Percentiles rank a stretch among this genome's conserved stretches.
phyloP scores from a whole-genome alignment of 2,797 vertebrate genomes.

The Sternotherus odoratus region DNA sequence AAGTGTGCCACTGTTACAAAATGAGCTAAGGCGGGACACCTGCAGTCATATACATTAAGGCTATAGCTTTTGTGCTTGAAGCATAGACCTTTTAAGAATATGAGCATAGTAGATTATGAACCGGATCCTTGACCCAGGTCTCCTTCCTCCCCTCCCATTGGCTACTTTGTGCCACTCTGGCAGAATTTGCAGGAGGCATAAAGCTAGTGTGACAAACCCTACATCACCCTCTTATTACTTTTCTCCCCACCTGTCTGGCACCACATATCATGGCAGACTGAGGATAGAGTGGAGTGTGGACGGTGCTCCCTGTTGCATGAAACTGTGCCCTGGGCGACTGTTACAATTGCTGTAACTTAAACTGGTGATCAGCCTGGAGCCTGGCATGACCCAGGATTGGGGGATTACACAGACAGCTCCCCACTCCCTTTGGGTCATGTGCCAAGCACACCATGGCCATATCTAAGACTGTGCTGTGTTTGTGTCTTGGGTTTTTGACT shows the following conservation, averaged over 20 bases:
- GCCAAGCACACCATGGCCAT: background rate
- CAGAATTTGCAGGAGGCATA: background rate
- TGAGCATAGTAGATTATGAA: background rate
- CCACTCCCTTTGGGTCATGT: background rate
- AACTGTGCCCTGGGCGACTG: background rate
- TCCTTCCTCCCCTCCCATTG: background rate
- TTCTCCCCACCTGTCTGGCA: background rate
- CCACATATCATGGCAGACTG: background rate
- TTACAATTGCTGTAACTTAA: conserved; percentile 1
- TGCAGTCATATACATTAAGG: background rate
- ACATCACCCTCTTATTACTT: background rate
- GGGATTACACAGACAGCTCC: background rate
- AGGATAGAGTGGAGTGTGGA: accelerated
- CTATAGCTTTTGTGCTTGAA: conserved; percentile 27
- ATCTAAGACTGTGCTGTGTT: accelerated
- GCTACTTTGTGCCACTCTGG: background rate
- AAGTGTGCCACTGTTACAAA: conserved; percentile 34
- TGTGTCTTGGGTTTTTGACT: background rate
- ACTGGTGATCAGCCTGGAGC: conserved; percentile 21
- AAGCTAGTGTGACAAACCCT: background rate
- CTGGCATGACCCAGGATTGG: background rate
- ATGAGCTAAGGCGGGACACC: background rate
- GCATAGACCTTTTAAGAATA: conserved; percentile 34
- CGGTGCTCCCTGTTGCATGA: accelerated
- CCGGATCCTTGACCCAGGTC: background rate